These are phyloP conservation scores for Parnassius smintheus DNA, from an alignment of 2,888 invertebrate genomes.

Conservation along the genomic window DNA sequence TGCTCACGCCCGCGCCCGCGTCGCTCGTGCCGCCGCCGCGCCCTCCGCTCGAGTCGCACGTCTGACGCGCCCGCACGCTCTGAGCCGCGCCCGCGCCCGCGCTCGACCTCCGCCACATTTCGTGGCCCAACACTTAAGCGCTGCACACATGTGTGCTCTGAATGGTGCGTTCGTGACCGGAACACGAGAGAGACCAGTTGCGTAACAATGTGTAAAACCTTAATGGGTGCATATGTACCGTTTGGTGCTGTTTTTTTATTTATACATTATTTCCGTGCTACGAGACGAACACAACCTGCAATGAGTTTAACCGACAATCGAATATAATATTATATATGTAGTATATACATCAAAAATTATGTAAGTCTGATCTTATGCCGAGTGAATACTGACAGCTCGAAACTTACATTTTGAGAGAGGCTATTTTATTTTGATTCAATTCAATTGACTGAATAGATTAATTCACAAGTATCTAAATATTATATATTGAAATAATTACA, in stretches of 20 bases:
- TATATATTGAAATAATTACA: conserved; percentile 47
- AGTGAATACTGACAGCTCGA: conserved; percentile 49
- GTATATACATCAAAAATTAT: conserved; percentile 29
- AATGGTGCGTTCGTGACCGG: conserved; percentile 15
- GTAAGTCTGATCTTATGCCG: conserved; percentile 46
- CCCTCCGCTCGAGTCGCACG: conserved; percentile 50
- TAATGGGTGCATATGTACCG: conserved; percentile 41
- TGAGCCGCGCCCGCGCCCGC: conserved; percentile 19
- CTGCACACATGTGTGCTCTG: not conserved
- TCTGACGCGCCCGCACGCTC: conserved; percentile 29
- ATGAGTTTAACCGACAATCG: conserved; percentile 36
- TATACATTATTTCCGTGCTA: conserved; percentile 42
- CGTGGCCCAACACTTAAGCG: conserved; percentile 2
- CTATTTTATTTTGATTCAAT: conserved; percentile 74
- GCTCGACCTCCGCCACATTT: conserved; percentile 11
- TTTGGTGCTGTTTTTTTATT: conserved; percentile 29
- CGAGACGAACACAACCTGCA: conserved; percentile 39
- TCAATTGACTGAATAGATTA: conserved; percentile 80
- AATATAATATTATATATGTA: conserved; percentile 33
- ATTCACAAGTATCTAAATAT: conserved; percentile 69
- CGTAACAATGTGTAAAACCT: conserved; percentile 30
- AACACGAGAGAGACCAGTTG: not conserved
- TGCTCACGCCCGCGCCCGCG: conserved; percentile 41
- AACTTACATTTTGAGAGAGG: conserved; percentile 69
- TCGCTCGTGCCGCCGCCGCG: conserved; percentile 33